Conservation (phyloP, 2,888 invertebrate species). For the Calliopum simillimum region DNA sequence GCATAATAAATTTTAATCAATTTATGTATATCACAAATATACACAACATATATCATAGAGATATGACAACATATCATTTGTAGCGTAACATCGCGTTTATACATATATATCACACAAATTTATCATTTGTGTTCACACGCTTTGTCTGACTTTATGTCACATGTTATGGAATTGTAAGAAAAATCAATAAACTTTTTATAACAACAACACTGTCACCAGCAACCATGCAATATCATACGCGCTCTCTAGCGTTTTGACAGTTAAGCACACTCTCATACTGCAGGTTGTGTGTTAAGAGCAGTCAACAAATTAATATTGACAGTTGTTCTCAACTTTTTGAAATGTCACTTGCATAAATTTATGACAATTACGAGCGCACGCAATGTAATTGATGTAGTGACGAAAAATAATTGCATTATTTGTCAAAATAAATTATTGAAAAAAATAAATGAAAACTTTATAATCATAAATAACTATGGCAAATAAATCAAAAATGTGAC, state of each 20-base stretch:
- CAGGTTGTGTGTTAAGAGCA: neutral
- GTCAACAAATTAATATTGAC: slow-evolving; percentile 21
- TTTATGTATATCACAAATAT: neutral
- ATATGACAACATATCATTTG: too few relatives aligned
- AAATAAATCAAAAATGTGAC: too few relatives aligned
- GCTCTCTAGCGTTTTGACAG: neutral
- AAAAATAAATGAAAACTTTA: neutral
- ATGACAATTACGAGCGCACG: slow-evolving; percentile 21
- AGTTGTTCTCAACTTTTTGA: slow-evolving; percentile 14
- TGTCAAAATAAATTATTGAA: slow-evolving; percentile 10
- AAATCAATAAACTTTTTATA: slow-evolving; percentile 3
- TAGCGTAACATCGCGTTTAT: too few relatives aligned
- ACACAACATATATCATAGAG: neutral
- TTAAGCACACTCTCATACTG: neutral
- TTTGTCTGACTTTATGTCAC: too few relatives aligned
- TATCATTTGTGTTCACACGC: too few relatives aligned
- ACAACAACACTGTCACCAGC: neutral
- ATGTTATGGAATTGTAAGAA: neutral
- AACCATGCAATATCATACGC: neutral
- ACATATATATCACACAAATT: too few relatives aligned
- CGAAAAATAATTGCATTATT: slow-evolving; percentile 26
- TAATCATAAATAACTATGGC: slow-evolving; percentile 11
- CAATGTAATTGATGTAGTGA: slow-evolving; percentile 15
- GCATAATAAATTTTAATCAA: slow-evolving; percentile 19
- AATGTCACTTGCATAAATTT: slow-evolving; percentile 24